Conservation (phyloP, 1,140 invertebrate species). For the Brachionus paranguensis region DNA sequence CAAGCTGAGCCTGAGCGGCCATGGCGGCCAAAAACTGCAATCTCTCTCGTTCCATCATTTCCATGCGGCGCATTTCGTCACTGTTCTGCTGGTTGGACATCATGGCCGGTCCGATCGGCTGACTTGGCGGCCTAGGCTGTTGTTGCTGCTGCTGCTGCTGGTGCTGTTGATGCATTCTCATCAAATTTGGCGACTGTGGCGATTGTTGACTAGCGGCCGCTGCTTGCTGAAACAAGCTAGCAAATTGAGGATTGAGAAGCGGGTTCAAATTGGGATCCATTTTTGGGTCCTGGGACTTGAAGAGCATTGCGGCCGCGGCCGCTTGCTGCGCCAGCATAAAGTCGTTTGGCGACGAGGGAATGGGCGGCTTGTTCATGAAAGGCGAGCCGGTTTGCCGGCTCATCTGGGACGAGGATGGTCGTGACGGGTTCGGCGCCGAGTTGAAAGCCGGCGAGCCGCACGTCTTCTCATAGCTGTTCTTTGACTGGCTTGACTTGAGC, state of each 20-base stretch:
- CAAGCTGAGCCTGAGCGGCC: not conserved
- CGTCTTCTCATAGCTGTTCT: not conserved
- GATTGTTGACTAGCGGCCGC: not conserved
- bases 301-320: not conserved
- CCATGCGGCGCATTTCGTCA: not conserved
- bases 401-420: not conserved
- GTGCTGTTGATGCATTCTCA: slow-evolving; percentile 20
- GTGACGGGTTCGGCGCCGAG: not conserved
- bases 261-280: not conserved
- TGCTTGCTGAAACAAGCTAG: not conserved
- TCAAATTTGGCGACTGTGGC: not conserved
- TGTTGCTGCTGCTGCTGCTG: not conserved
- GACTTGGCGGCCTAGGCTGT: slow-evolving; percentile 8
- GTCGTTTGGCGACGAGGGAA: not conserved
- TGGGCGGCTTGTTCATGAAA: slow-evolving; percentile 13
- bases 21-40: slow-evolving; percentile 1
- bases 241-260: not conserved
- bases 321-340: slow-evolving; percentile 1
- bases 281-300: not conserved
- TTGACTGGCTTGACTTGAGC: not conserved
- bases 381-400: not conserved
- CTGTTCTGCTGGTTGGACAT: not conserved
- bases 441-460: not conserved
- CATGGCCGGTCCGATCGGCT: not conserved
- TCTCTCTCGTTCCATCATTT: slow-evolving; percentile 5